Conservation (phyloP, 2,797 vertebrate genomes). For the Propithecus deckenii region DNA sequence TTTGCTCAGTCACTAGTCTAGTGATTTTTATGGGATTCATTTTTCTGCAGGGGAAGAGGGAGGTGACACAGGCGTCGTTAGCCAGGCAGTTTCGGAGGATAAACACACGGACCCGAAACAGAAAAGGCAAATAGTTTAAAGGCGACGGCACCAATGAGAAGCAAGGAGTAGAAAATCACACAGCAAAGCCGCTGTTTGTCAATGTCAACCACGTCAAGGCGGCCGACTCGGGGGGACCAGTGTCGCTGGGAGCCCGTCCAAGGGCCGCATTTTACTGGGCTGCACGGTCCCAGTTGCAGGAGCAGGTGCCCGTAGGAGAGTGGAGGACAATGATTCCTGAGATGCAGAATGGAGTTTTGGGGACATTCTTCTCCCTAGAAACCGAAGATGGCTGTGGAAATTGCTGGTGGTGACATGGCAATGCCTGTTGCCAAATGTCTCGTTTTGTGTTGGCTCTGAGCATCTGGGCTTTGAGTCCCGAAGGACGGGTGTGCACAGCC, state of each 20-base stretch:
- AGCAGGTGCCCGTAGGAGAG: fast-evolving
- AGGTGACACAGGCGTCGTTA: conserved; percentile 29
- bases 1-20: conserved; percentile 26
- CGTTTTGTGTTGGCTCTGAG: background rate
- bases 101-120: background rate
- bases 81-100: background rate
- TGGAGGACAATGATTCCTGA: background rate
- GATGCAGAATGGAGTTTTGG: too few species aligned
- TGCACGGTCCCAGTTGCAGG: fast-evolving
- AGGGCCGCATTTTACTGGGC: fast-evolving
- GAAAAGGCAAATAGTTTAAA: background rate
- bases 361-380: background rate
- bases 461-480: too few species aligned
- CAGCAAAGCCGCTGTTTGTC: background rate
- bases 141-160: background rate
- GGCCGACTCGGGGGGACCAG: fast-evolving
- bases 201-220: background rate
- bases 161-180: too few species aligned
- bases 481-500: background rate
- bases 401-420: fast-evolving
- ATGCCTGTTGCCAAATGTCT: fast-evolving
- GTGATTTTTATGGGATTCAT: conserved; percentile 66
- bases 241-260: background rate
- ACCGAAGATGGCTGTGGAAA: fast-evolving
- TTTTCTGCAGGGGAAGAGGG: conserved; percentile 59